Evolutionary conservation across 2,888 invertebrate species (phyloP).

Genomic region (Rhagonycha fulva): DNA sequence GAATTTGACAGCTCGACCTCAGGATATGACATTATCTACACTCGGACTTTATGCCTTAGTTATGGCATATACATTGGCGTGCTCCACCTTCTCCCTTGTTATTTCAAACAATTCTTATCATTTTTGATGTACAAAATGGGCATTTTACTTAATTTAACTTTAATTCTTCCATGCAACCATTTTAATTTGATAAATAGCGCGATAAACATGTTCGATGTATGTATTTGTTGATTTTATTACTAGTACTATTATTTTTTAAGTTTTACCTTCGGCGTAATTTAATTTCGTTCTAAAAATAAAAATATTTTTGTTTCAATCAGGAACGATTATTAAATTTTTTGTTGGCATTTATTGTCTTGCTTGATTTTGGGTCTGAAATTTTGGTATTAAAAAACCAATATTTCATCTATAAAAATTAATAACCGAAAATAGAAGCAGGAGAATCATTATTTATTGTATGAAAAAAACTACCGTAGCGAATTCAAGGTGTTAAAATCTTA

Average conservation of each 20-base stretch:
- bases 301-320: neutral
- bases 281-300: neutral
- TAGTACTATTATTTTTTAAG: neutral
- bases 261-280: neutral
- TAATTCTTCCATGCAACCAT: neutral
- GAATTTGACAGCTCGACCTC: conserved; percentile 55
- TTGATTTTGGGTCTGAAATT: neutral
- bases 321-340: neutral
- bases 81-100: neutral
- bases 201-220: neutral
- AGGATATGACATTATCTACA: conserved; percentile 54
- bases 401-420: conserved; percentile 47
- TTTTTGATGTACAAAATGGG: neutral
- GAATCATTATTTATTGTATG: conserved; percentile 37
- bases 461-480: conserved; percentile 34
- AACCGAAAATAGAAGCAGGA: conserved; percentile 37
- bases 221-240: neutral
- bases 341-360: neutral
- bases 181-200: neutral
- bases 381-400: conserved; percentile 41
- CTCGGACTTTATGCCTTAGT: conserved; percentile 43
- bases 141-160: conserved; percentile 2
- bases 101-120: neutral
- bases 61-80: conserved; percentile 12
- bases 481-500: conserved; percentile 40